phyloP scores from a whole-genome alignment of 2,888 invertebrate species.

The Platynereis dumerilii region DNA sequence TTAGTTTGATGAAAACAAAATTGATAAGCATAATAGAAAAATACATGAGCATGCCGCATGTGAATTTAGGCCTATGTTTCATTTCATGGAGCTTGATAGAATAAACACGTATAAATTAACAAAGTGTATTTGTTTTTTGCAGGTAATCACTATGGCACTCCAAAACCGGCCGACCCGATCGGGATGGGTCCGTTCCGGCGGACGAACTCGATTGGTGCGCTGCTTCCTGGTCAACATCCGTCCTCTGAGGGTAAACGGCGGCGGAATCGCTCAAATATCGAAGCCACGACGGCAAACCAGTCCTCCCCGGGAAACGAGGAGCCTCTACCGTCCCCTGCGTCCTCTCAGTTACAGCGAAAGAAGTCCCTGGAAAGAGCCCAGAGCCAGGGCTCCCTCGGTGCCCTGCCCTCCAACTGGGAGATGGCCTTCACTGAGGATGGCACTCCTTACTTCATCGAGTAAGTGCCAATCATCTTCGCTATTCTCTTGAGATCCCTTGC shows the following conservation, averaged over 20 bases:
- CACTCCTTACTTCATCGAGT: constrained; percentile 95
- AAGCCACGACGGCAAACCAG: constrained; percentile 61
- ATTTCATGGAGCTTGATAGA: too few species aligned
- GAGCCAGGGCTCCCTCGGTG: constrained; percentile 70
- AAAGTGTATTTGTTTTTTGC: too few species aligned
- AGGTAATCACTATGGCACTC: constrained; percentile 71
- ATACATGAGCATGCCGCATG: too few species aligned
- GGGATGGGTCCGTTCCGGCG: constrained; percentile 47
- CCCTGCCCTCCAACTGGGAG: constrained; percentile 95
- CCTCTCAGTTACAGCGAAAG: constrained; percentile 43
- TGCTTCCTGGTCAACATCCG: constrained; percentile 67
- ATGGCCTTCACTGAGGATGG: constrained; percentile 96
- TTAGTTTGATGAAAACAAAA: too few species aligned
- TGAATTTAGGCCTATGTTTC: too few species aligned
- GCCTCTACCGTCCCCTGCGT: constrained; percentile 18
- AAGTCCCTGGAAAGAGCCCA: constrained; percentile 53
- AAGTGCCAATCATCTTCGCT: constrained; percentile 36
- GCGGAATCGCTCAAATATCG: constrained; percentile 68
- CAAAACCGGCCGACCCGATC: constrained; percentile 65
- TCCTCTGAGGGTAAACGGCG: constrained; percentile 67
- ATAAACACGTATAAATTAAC: too few species aligned
- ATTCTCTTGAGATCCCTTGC: too few species aligned
- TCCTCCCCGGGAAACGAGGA: constrained; percentile 44
- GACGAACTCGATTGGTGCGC: constrained; percentile 52
- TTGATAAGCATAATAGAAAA: too few species aligned